Conservation (phyloP, 2,113 vertebrate species). For the Boleophthalmus pectinirostris region DNA sequence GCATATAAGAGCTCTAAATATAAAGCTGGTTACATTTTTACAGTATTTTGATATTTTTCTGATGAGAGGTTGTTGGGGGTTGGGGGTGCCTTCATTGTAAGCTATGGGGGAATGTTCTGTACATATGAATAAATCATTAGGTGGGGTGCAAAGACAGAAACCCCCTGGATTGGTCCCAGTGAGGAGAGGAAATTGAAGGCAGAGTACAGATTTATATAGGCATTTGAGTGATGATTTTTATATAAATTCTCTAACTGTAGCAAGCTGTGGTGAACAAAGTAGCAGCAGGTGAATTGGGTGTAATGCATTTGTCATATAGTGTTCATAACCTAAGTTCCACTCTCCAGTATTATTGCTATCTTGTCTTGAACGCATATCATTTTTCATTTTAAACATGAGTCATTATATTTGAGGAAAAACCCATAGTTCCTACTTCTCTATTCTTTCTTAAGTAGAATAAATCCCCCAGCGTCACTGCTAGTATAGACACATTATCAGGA, state of each 20-base stretch:
- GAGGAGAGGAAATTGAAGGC: slow-evolving; percentile 44
- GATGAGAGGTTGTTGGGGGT: slow-evolving; percentile 41
- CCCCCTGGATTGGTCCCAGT: slow-evolving; percentile 47
- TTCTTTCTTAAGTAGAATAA: neutral
- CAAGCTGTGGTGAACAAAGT: neutral
- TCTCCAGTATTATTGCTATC: no score
- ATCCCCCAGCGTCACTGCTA: no score
- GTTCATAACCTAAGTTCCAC: no score
- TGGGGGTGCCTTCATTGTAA: slow-evolving; percentile 22
- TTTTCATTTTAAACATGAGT: no score
- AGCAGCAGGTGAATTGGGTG: neutral
- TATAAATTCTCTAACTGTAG: no score
- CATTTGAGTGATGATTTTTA: slow-evolving; percentile 26
- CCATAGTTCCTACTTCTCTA: neutral
- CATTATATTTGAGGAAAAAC: neutral
- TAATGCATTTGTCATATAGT: neutral
- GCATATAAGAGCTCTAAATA: neutral
- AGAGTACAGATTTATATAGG: slow-evolving; percentile 19
- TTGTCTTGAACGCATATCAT: no score
- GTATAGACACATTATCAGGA: no score
- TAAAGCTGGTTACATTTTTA: slow-evolving; percentile 38
- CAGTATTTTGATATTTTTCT: slow-evolving; percentile 42
- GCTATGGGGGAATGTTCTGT: slow-evolving; percentile 40
- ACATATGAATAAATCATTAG: slow-evolving; percentile 70
- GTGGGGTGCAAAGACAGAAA: slow-evolving; percentile 37